phyloP scores from a whole-genome alignment of 1,140 invertebrate species.

The Apis florea region DNA sequence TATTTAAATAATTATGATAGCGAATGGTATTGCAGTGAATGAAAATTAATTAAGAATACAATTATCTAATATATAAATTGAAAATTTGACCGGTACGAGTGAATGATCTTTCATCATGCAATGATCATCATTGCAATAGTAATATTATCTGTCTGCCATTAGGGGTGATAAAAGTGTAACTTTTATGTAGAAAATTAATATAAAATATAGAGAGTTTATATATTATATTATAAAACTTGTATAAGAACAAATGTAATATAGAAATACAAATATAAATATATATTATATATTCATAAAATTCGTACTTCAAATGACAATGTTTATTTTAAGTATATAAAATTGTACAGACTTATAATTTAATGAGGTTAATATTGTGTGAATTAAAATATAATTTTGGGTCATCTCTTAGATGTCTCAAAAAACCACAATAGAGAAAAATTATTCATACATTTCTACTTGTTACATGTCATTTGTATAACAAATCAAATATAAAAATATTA shows the following conservation, averaged over 20 bases:
- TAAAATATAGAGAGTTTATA: slow-evolving; percentile 48
- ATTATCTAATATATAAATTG: slow-evolving; percentile 13
- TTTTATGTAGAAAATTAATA: slow-evolving; percentile 46
- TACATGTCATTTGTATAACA: slow-evolving; percentile 17
- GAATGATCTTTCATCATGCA: slow-evolving; percentile 16
- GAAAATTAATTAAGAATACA: background rate
- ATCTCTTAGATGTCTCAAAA: slow-evolving; percentile 4
- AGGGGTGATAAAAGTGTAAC: slow-evolving; percentile 37
- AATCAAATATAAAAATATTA: background rate
- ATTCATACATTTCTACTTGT: slow-evolving; percentile 20
- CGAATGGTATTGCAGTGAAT: slow-evolving; percentile 10
- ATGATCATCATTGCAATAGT: slow-evolving; percentile 26
- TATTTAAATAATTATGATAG: background rate
- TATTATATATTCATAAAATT: slow-evolving; percentile 56
- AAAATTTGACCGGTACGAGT: background rate
- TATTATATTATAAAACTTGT: slow-evolving; percentile 30
- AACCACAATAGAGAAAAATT: background rate
- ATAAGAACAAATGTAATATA: slow-evolving; percentile 60
- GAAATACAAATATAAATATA: slow-evolving; percentile 55
- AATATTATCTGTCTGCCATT: slow-evolving; percentile 26
- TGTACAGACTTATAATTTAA: slow-evolving; percentile 36
- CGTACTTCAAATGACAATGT: slow-evolving; percentile 41
- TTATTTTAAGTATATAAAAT: slow-evolving; percentile 48
- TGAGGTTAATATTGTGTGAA: slow-evolving; percentile 35
- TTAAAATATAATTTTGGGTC: slow-evolving; percentile 24